A percentile compares a stretch with the other conserved stretches of the same genome.
phyloP scores from a whole-genome alignment of 1,140 invertebrate species.

The Plutomurus gul region DNA sequence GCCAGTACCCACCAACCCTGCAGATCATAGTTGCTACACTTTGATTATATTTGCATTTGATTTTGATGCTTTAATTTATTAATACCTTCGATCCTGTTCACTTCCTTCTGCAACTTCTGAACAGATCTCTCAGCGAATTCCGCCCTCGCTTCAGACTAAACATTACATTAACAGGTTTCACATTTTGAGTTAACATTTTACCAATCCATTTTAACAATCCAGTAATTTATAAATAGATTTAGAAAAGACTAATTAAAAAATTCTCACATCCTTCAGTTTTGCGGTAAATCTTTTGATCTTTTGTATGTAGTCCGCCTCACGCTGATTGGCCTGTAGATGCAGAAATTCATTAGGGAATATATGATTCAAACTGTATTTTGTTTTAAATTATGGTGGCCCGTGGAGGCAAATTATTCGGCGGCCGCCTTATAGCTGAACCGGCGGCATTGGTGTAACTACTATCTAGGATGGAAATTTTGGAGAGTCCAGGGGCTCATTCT shows the following conservation, averaged over 20 bases:
- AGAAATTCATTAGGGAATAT: too few species aligned
- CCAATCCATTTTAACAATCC: not conserved
- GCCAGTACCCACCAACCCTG: too few species aligned
- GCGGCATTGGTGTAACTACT: too few species aligned
- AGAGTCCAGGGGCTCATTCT: not conserved
- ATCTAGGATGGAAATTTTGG: too few species aligned
- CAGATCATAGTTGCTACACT: too few species aligned
- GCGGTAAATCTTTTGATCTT: slow-evolving; percentile 40
- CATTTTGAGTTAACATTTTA: not conserved
- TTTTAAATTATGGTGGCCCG: too few species aligned
- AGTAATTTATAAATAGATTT: not conserved
- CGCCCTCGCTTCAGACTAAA: slow-evolving; percentile 41
- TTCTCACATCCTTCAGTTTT: slow-evolving; percentile 19
- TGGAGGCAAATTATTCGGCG: too few species aligned
- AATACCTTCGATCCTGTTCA: slow-evolving; percentile 45
- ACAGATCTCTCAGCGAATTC: slow-evolving; percentile 45
- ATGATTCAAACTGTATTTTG: too few species aligned
- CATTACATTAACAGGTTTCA: not conserved
- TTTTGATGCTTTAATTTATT: not conserved
- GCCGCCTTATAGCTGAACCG: too few species aligned
- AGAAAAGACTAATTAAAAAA: not conserved
- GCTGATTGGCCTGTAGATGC: slow-evolving; percentile 29
- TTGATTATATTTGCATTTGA: not conserved
- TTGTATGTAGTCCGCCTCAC: slow-evolving; percentile 34
- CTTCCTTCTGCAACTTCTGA: slow-evolving; percentile 46